Base-by-base conservation (phyloP, 2,113 vertebrate species). In the Brachyistius frenatus region DNA sequence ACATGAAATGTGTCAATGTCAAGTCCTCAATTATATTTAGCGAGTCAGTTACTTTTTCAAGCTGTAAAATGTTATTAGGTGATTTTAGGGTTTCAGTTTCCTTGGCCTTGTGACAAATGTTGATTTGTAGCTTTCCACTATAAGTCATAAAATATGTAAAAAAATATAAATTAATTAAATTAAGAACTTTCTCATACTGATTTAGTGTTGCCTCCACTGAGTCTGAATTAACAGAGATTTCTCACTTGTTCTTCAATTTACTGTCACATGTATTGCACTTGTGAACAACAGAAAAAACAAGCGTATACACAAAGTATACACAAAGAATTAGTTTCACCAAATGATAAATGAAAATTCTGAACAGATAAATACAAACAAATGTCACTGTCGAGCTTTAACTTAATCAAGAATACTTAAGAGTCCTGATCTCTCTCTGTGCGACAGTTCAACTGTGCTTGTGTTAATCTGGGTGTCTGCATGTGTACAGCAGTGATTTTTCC, bases 321-420 rank as follows among this genome's bases (percentile, higher is more conserved):
- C 39, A 68, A 55, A 70, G 67, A 44, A 82, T 73, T 35, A 0
- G 7, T 58, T 63, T 63, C n/a, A 33, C 41, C 50, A 65, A 68
- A 53, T 73, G 36, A 57, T 52, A 63, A 79, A 78, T 35, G 58
- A 31, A 69, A 76, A 80, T 49, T 62, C 55, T 58, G 37, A 63
- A 69, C 52, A 78, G 55, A 77, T 68, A 33, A 56, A 81, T 66
- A 33, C 37, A 80, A 61, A 71, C 65, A 71, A 50, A 67, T 79
- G 71, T 69, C 66, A 85, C 49, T 36, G 62, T 68, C 52, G 55
- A 65, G 79, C 64, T 66, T 68, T 66, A 73, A 80, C 73, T 86
- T 87, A 66, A 82, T 84, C 78, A 85, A 65, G 58, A 78, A 75
- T 30, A 72, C 52, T 82, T 73, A 37, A 68, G 39, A 67, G 66